Conservation (phyloP, 1,140 invertebrate genomes). For the Orchestia grillus region DNA sequence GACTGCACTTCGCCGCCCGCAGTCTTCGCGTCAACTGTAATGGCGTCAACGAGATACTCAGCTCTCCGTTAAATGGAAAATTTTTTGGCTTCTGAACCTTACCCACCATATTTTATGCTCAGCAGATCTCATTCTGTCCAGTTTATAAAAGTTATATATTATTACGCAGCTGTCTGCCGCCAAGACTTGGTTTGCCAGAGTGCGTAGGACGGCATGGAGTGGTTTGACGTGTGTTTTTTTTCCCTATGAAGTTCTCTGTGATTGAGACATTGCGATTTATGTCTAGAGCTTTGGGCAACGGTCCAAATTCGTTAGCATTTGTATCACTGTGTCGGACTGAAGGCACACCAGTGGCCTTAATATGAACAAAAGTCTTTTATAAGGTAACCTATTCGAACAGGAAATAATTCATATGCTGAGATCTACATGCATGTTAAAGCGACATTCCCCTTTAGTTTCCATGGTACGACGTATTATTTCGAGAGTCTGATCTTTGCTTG, state of each 20-base stretch:
- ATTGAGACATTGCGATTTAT: neutral
- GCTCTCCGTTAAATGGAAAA: neutral
- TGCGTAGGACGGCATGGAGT: neutral
- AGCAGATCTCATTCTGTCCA: neutral
- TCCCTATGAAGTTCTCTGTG: neutral
- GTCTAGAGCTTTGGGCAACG: neutral
- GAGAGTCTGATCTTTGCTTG: neutral
- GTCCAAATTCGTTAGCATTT: neutral
- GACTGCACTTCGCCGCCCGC: neutral
- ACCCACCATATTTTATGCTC: neutral
- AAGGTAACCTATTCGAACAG: neutral
- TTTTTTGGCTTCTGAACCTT: neutral
- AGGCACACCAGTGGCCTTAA: neutral
- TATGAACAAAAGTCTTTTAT: neutral
- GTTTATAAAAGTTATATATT: neutral
- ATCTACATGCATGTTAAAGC: neutral
- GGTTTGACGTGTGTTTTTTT: neutral
- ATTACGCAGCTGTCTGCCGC: neutral
- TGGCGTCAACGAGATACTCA: neutral
- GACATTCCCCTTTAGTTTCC: neutral
- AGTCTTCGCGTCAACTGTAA: no score
- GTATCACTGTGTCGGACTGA: neutral
- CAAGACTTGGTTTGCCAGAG: no score
- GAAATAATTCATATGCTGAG: neutral
- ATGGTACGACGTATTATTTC: neutral